Evolutionary conservation across 2,888 invertebrate genomes (phyloP).

Genomic region (Eristalis intricaria): DNA sequence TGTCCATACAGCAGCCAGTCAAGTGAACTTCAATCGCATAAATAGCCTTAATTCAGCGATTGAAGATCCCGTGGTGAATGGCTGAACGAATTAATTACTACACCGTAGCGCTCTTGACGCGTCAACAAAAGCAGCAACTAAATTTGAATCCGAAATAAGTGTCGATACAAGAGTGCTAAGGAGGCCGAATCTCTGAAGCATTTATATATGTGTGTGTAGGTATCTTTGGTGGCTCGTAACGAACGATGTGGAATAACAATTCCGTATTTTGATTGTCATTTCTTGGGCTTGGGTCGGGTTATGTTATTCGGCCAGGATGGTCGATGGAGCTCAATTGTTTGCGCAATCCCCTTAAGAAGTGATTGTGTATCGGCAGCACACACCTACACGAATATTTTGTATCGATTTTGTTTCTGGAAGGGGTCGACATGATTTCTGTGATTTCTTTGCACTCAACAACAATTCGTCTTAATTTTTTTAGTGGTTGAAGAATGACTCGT

Average conservation of each 20-base stretch:
- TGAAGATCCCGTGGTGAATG: conserved; percentile 61
- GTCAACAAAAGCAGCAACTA: conserved; percentile 67
- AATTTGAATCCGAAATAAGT: conserved; percentile 62
- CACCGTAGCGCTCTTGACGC: conserved; percentile 67
- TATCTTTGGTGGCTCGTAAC: conserved; percentile 37
- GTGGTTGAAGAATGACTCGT: neutral
- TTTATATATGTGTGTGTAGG: conserved; percentile 8
- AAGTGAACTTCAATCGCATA: conserved; percentile 66
- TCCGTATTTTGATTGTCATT: conserved; percentile 51
- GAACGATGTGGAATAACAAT: conserved; percentile 39
- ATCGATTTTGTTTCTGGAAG: conserved; percentile 16
- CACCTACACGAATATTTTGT: conserved; percentile 18
- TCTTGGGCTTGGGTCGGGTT: conserved; percentile 32
- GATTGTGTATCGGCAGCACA: conserved; percentile 33
- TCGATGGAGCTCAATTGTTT: conserved; percentile 1
- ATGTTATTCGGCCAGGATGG: conserved; percentile 25
- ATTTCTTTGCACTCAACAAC: neutral
- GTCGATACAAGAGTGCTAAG: conserved; percentile 23
- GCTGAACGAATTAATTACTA: conserved; percentile 71
- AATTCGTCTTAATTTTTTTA: neutral
- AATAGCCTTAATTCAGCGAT: conserved; percentile 69
- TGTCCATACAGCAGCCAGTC: conserved; percentile 59
- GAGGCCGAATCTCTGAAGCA: conserved; percentile 1
- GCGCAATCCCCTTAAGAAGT: conserved; percentile 25
- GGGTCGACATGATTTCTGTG: conserved; percentile 24